phyloP scores from a whole-genome alignment of 1,140 invertebrate species.

The Ips typographus region DNA sequence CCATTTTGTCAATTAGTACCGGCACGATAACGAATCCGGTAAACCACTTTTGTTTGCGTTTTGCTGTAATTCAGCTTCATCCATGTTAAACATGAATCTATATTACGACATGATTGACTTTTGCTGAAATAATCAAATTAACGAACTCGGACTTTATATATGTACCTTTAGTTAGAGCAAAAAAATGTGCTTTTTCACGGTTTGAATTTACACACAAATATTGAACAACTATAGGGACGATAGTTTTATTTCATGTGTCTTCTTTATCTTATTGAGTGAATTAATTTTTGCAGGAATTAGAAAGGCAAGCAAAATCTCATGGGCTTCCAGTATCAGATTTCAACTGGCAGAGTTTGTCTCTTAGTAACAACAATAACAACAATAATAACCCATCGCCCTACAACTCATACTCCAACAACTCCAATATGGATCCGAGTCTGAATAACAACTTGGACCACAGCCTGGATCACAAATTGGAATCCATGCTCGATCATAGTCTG shows the following conservation, averaged over 20 bases:
- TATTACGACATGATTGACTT: constrained; percentile 14
- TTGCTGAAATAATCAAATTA: constrained; percentile 17
- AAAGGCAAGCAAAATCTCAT: constrained; percentile 69
- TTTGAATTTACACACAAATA: too few relatives aligned
- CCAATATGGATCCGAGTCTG: constrained; percentile 24
- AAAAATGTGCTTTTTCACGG: too few relatives aligned
- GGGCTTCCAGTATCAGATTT: constrained; percentile 65
- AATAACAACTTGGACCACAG: constrained; percentile 38
- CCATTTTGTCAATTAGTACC: constrained; percentile 15
- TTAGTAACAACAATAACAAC: constrained; percentile 28
- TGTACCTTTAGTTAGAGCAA: constrained; percentile 9
- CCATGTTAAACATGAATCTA: constrained; percentile 3
- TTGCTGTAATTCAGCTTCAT: constrained; percentile 12
- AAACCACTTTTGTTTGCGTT: constrained; percentile 21
- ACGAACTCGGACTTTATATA: constrained; percentile 4
- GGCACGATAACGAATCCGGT: constrained; percentile 14
- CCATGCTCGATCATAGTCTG: constrained; percentile 35
- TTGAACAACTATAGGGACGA: too few relatives aligned
- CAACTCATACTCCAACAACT: constrained; percentile 45
- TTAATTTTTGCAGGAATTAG: constrained; percentile 62
- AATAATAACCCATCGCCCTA: constrained; percentile 36
- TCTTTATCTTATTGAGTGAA: too few relatives aligned
- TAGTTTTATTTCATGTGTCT: too few relatives aligned
- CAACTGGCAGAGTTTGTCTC: constrained; percentile 53
- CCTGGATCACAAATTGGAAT: constrained; percentile 34